Evolutionary conservation across 2,113 vertebrate species (phyloP), one percentile per base, ranked within the genome.

Genomic region (Engraulis encrasicolus): DNA sequence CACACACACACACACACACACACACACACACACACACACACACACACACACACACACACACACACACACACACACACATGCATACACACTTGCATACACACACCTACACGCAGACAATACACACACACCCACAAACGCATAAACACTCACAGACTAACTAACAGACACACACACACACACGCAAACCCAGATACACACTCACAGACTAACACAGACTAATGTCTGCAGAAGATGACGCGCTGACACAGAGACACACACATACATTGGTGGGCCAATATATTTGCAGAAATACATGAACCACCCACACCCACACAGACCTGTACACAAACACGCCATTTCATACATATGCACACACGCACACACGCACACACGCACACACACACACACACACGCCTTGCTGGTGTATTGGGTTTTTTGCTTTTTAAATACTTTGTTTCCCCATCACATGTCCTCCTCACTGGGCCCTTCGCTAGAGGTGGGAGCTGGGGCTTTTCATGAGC

Each of bases 321-420:
- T 5, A n/a, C n/a, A n/a, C n/a, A n/a, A 12, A 83, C 36, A 34
- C 34, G 6, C 15, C 19, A 45, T n/a, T n/a, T n/a, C 54, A 50
- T 11, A 74, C 49, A 27, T 45, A 74, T 11, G 49, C 6, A 6
- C 5, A 36, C 19, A 74, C 34, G 27, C 80, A 87, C 81, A 80
- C 85, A 74, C 81, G 71, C 87, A 85, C 81, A 81, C 80, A 86
- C 84, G 78, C 27, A 71, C 58, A 66, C n/a, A 66, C 58, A 66
- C n/a, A n/a, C n/a, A n/a, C n/a, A n/a, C n/a, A n/a, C n/a, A n/a
- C n/a, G n/a, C n/a, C n/a, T n/a, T n/a, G 58, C 74, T 38, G 52
- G 14, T 61, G 15, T 38, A 31, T 61, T 50, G 18, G 18, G 50
- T n/a, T n/a, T 12, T 27, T n/a, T n/a, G n/a, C 7, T 23, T 66